These are phyloP conservation scores for Rhinella marina DNA, from an alignment of 2,797 vertebrate genomes.

Conservation along the genomic window DNA sequence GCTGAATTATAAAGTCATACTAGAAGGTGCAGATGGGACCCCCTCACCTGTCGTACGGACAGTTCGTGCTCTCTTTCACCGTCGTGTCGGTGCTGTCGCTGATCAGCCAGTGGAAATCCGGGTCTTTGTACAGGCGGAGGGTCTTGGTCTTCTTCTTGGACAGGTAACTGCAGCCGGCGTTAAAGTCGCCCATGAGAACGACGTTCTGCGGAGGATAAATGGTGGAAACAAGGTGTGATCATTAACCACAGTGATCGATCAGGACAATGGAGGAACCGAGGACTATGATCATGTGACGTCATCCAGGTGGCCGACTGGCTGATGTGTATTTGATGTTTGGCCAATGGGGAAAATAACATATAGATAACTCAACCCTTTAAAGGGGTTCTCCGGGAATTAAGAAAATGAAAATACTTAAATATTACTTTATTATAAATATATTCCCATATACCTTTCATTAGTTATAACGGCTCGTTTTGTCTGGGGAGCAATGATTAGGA, in stretches of 20 bases:
- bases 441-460: too few relatives aligned
- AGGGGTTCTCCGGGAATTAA: too few relatives aligned
- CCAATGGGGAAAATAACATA: too few relatives aligned
- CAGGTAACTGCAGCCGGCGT: slow-evolving; percentile 83
- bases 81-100: slow-evolving; percentile 81
- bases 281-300: not conserved
- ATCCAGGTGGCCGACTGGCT: too few relatives aligned
- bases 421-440: too few relatives aligned
- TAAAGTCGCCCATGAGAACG: slow-evolving; percentile 87
- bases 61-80: slow-evolving; percentile 76
- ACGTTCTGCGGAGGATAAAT: slow-evolving; percentile 71
- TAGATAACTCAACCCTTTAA: too few relatives aligned
- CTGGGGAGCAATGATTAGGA: too few relatives aligned
- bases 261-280: not conserved
- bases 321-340: too few relatives aligned
- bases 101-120: slow-evolving; percentile 80
- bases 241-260: not conserved
- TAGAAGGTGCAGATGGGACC: not conserved
- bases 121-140: slow-evolving; percentile 72
- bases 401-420: too few relatives aligned
- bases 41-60: slow-evolving; percentile 83
- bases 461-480: too few relatives aligned
- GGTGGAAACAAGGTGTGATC: not conserved
- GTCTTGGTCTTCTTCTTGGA: slow-evolving; percentile 79
- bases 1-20: too few relatives aligned